Percentiles rank a stretch among this genome's conserved stretches.
Conservation (phyloP, 2,797 vertebrate genomes). For the Chaenodraco wilsoni region DNA sequence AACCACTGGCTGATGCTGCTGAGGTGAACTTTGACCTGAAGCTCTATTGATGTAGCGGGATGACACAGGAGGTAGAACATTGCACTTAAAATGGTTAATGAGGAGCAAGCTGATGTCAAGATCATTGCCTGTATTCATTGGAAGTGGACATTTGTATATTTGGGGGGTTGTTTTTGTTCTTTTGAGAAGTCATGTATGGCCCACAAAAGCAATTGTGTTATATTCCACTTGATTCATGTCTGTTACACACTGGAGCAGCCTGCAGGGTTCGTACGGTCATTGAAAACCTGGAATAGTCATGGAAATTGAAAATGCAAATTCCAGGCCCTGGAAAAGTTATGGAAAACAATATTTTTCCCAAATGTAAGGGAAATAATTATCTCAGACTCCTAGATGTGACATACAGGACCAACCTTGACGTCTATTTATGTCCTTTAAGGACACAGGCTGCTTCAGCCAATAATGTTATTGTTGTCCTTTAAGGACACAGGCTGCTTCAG, state of each 20-base stretch:
- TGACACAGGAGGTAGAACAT: slow-evolving; percentile 34
- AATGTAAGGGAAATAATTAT: too few relatives aligned
- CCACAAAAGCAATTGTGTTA: not conserved
- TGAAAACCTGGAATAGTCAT: too few relatives aligned
- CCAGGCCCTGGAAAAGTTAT: too few relatives aligned
- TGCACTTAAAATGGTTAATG: slow-evolving; percentile 44
- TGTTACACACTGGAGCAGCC: not conserved
- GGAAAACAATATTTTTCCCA: too few relatives aligned
- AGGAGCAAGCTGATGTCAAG: slow-evolving; percentile 19
- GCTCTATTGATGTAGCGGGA: slow-evolving; percentile 22
- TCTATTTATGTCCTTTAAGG: too few relatives aligned
- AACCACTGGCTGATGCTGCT: slow-evolving; percentile 22
- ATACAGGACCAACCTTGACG: too few relatives aligned
- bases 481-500: too few relatives aligned
- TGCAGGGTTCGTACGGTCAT: too few relatives aligned
- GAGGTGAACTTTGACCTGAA: slow-evolving; percentile 53
- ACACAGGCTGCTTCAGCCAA: too few relatives aligned
- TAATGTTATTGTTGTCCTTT: too few relatives aligned
- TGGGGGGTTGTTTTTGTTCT: not conserved
- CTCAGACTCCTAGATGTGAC: too few relatives aligned
- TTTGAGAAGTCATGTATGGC: not conserved
- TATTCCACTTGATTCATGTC: not conserved
- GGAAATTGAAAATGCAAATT: too few relatives aligned
- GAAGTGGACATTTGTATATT: not conserved
- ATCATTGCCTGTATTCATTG: not conserved